Evolutionary conservation across 1,140 invertebrate genomes (phyloP).

Genomic region (Rhizoglyphus robini): DNA sequence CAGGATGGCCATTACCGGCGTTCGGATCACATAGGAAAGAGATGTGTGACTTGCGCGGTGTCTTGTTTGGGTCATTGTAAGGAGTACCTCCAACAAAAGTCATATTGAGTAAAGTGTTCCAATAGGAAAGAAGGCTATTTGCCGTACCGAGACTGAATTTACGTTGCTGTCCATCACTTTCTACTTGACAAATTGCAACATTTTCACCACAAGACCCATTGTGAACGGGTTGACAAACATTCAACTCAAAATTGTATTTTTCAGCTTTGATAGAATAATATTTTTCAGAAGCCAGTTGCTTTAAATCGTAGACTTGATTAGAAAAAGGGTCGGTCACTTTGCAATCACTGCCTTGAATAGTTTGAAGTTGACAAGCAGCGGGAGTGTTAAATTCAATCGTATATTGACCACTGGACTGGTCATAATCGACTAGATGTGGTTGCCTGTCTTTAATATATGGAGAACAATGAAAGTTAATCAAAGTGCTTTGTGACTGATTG

Average conservation of each 20-base stretch:
- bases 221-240: conserved; percentile 32
- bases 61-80: conserved; percentile 27
- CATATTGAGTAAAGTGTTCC: conserved; percentile 33
- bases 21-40: conserved; percentile 33
- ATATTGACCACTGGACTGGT: conserved; percentile 30
- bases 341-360: conserved; percentile 30
- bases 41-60: conserved; percentile 30
- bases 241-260: conserved; percentile 31
- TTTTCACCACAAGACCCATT: conserved; percentile 26
- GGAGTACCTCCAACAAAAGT: conserved; percentile 31
- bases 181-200: conserved; percentile 30
- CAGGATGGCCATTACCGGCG: conserved; percentile 30
- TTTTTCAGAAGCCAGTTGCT: conserved; percentile 26
- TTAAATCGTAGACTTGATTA: conserved; percentile 33
- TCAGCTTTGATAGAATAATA: conserved; percentile 25
- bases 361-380: conserved; percentile 31
- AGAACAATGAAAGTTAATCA: conserved; percentile 27
- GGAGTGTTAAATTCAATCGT: conserved; percentile 35
- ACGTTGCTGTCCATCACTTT: neutral
- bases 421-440: conserved; percentile 29
- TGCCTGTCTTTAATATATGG: conserved; percentile 22
- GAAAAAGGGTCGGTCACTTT: conserved; percentile 28
- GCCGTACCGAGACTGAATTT: conserved; percentile 26
- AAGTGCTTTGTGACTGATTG: conserved; percentile 14
- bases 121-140: conserved; percentile 28